Evolutionary conservation across 2,113 vertebrate genomes (phyloP).

Genomic region (Neodon shergylaensis): DNA sequence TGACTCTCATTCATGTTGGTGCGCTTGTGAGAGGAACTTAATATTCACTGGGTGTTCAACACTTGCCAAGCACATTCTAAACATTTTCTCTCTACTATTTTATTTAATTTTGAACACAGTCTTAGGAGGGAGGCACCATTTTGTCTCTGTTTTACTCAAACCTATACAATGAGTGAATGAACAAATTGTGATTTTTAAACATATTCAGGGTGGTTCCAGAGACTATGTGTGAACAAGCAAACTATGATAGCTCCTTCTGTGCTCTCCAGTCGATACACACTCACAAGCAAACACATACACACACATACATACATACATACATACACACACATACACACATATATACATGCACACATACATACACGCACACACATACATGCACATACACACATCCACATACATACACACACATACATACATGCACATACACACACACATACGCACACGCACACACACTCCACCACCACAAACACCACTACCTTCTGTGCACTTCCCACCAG

Average conservation of each 20-base stretch:
- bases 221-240: neutral
- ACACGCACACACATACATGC: accelerated
- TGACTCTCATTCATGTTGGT: neutral
- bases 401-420: neutral
- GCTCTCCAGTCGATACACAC: neutral
- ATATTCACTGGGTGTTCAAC: neutral
- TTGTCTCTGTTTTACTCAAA: neutral
- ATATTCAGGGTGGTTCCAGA: neutral
- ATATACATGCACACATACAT: too few relatives aligned
- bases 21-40: neutral
- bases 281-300: neutral
- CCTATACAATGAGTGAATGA: neutral
- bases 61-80: neutral
- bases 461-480: too few relatives aligned
- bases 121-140: neutral
- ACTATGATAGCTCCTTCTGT: neutral
- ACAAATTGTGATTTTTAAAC: neutral
- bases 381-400: neutral
- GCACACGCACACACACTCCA: neutral
- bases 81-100: neutral
- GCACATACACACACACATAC: neutral
- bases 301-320: neutral
- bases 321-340: too few relatives aligned
- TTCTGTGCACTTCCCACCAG: neutral
- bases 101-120: neutral